These are phyloP conservation scores for Cyanoderma ruficeps DNA, from an alignment of 2,113 vertebrate genomes.

Conservation along the genomic window DNA sequence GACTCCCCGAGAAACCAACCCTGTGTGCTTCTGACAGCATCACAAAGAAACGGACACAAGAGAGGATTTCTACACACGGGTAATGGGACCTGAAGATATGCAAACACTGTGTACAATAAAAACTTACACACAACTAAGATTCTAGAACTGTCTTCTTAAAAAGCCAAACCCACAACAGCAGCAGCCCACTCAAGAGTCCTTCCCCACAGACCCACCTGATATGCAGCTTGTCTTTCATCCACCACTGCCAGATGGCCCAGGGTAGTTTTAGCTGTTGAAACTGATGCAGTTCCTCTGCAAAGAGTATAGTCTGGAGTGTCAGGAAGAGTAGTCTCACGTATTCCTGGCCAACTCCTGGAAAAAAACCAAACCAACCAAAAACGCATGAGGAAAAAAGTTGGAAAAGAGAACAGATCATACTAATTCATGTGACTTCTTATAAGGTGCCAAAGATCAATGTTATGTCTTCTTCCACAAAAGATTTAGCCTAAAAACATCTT, in stretches of 20 bases:
- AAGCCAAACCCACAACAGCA: not conserved
- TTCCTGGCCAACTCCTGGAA: conserved; percentile 82
- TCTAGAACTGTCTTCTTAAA: not conserved
- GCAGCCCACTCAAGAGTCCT: not conserved
- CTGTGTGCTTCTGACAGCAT: not conserved
- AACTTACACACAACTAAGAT: not conserved
- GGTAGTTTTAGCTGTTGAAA: conserved; percentile 81
- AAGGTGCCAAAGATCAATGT: not conserved
- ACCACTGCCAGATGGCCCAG: conserved; percentile 73
- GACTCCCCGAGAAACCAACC: not conserved
- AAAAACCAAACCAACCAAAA: not conserved
- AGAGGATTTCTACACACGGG: not conserved
- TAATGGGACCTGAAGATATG: not conserved
- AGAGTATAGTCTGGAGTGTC: conserved; percentile 41
- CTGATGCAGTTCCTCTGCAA: conserved; percentile 67
- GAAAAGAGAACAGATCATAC: not conserved
- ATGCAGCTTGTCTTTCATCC: conserved; percentile 71
- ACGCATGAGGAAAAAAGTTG: not conserved
- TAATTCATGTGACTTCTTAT: not conserved
- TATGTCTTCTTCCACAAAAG: not conserved
- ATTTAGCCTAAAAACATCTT: not conserved
- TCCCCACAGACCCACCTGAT: conserved; percentile 61
- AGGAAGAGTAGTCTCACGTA: conserved; percentile 56
- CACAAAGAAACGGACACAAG: rapidly evolving
- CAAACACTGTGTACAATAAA: not conserved